Base-by-base conservation (phyloP, 2,888 invertebrate species). In the Ophion obscuratus region DNA sequence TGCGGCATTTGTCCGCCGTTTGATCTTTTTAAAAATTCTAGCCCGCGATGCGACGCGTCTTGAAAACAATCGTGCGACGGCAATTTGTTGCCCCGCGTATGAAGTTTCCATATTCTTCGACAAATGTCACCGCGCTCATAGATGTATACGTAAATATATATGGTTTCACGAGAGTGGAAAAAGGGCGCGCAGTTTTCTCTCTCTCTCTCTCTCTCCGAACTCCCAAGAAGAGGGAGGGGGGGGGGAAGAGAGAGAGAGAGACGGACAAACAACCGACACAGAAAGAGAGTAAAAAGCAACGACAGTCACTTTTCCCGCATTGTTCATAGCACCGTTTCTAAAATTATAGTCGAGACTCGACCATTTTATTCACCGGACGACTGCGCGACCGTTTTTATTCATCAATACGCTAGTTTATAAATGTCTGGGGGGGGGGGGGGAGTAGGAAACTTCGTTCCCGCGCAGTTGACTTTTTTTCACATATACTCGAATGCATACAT, bases 291-390 rank as follows among this genome's bases (percentile, higher is more conserved):
- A 27, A 66, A 57, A 68, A 53, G 57, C n/a, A 20, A 66, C 66
- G 11, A 31, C 20, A 24, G 59, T 44, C 44, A 57, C 2, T 61
- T 78, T 78, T 78, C 62, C 62, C 44, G 47, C 68, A 44, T 73
- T 73, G 59, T 57, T 66, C 64, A 44, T 44, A 11, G 24, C 70
- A n/a, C 47, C 9, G 73, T 80, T 80, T 53, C 71, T 73, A 66
- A 80, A 73, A 71, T 80, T 73, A 80, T 53, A 80, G 73, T 40
- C 53, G 14, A 24, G 64, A 71, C 62, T 40, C 68, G 31, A 10
- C 44, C 68, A 68, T 68, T 78, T 78, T 68, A 68, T 68, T 61
- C 61, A 61, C 59, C 47, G 47, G 24, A 31, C 66, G 31, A 53
- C 11, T 36, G 61, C 40, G 27, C 47, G 27, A 47, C 31, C 36